Evolutionary conservation across 2,797 vertebrate genomes (phyloP).

Genomic region (Rhadinocentrus ornatus): DNA sequence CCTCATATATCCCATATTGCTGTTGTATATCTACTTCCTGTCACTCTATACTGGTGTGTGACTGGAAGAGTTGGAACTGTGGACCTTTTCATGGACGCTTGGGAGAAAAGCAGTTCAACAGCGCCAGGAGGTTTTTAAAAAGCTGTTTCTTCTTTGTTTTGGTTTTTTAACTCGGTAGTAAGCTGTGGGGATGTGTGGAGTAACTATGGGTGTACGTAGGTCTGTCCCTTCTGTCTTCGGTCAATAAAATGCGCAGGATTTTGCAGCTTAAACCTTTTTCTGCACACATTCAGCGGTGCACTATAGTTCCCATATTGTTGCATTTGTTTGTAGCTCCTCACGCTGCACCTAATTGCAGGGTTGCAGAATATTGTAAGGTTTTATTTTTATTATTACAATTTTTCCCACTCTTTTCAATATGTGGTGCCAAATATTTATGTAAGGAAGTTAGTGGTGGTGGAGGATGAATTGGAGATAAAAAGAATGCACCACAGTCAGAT

Average conservation of each 20-base stretch:
- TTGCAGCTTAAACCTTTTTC: constrained; percentile 77
- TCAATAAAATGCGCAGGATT: constrained; percentile 81
- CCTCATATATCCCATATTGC: constrained; percentile 98
- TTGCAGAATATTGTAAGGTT: constrained; percentile 5
- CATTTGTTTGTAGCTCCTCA: constrained; percentile 8
- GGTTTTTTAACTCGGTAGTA: constrained; percentile 58
- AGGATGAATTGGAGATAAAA: neutral
- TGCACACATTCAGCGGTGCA: constrained; percentile 52
- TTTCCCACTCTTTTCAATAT: constrained; percentile 3
- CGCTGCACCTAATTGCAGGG: constrained; percentile 13
- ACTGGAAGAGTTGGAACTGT: constrained; percentile 64
- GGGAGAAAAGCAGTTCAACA: constrained; percentile 24
- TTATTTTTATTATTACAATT: neutral
- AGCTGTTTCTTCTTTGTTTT: constrained; percentile 40
- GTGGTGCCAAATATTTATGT: constrained; percentile 55
- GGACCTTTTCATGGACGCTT: constrained; percentile 67
- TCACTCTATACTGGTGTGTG: constrained; percentile 98
- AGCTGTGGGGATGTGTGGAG: constrained; percentile 55
- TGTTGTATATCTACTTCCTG: constrained; percentile 99
- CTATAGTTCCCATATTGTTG: constrained; percentile 23
- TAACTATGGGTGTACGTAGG: constrained; percentile 87
- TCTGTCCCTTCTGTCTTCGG: constrained; percentile 85
- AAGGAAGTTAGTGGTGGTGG: constrained; percentile 19
- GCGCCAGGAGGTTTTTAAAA: constrained; percentile 52
- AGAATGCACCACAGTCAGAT: constrained; percentile 1